Conservation (phyloP, 2,113 vertebrate genomes). For the Leucoraja erinaceus region DNA sequence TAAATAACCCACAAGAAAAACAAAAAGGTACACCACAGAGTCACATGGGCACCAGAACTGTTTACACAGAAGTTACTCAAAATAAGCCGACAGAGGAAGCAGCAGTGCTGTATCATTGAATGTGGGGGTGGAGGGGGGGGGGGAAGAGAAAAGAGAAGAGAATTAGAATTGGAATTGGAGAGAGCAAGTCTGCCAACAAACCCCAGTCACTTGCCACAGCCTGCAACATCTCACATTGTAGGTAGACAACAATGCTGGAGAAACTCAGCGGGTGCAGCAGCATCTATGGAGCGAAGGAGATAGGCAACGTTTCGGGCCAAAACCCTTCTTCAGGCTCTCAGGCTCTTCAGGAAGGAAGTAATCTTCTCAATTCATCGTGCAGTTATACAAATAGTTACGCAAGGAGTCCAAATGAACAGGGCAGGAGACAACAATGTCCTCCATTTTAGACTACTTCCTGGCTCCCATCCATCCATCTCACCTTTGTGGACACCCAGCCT, state of each 20-base stretch:
- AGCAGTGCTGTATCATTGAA: neutral
- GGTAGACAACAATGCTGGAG: no score
- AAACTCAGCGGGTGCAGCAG: no score
- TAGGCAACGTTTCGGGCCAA: no score
- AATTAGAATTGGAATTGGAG: no score
- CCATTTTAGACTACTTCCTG: no score
- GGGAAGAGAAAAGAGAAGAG: neutral
- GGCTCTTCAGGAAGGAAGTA: neutral
- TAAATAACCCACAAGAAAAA: constrained; percentile 27
- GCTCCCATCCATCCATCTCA: no score
- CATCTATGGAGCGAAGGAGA: no score
- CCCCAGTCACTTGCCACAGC: neutral
- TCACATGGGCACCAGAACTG: neutral
- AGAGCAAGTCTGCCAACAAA: neutral
- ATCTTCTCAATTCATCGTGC: neutral
- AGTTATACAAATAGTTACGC: neutral
- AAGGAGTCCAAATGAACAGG: neutral
- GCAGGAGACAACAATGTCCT: no score
- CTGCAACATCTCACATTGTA: neutral
- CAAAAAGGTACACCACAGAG: constrained; percentile 15
- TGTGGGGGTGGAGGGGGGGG: neutral
- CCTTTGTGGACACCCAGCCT: no score
- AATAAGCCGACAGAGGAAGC: constrained; percentile 11
- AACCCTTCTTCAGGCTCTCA: no score
- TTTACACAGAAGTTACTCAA: constrained; percentile 35